Percentiles rank a stretch among this genome's conserved stretches.
phyloP scores from a whole-genome alignment of 2,113 vertebrate species.

The Indicator indicator region DNA sequence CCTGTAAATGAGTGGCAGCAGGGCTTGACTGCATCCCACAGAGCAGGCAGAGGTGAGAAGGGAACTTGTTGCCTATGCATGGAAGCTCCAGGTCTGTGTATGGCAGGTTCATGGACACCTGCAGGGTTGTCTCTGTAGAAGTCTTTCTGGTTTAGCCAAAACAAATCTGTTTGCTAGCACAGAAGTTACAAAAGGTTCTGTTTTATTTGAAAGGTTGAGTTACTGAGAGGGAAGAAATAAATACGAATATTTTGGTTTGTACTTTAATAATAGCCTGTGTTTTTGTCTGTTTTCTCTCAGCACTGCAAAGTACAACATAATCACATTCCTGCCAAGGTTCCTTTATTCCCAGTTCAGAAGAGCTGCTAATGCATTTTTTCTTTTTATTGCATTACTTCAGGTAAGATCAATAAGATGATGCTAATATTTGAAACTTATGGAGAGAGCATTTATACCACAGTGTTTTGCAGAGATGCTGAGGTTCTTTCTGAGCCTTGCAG shows the following conservation, averaged over 20 bases:
- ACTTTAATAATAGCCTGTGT: background rate
- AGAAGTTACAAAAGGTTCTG: background rate
- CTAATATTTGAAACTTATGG: background rate
- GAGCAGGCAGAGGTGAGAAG: background rate
- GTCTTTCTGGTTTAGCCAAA: background rate
- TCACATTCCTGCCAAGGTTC: conserved; percentile 98
- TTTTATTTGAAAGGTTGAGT: background rate
- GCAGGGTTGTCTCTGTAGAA: background rate
- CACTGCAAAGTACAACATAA: conserved; percentile 98
- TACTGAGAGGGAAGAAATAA: background rate
- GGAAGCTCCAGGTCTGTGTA: background rate
- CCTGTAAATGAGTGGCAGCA: background rate
- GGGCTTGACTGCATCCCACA: background rate
- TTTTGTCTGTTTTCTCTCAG: conserved; percentile 79
- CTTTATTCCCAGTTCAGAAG: conserved; percentile 99
- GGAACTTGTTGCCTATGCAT: background rate
- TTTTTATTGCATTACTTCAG: conserved; percentile 98
- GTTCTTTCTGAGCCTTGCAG: background rate
- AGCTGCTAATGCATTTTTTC: conserved; percentile 98
- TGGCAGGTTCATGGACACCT: accelerated
- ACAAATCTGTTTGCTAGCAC: background rate
- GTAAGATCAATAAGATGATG: conserved; percentile 75
- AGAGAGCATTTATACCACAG: background rate
- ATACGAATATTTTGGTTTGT: background rate
- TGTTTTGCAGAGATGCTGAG: background rate